phyloP scores from a whole-genome alignment of 2,113 vertebrate species.

The Chaetops frenatus region DNA sequence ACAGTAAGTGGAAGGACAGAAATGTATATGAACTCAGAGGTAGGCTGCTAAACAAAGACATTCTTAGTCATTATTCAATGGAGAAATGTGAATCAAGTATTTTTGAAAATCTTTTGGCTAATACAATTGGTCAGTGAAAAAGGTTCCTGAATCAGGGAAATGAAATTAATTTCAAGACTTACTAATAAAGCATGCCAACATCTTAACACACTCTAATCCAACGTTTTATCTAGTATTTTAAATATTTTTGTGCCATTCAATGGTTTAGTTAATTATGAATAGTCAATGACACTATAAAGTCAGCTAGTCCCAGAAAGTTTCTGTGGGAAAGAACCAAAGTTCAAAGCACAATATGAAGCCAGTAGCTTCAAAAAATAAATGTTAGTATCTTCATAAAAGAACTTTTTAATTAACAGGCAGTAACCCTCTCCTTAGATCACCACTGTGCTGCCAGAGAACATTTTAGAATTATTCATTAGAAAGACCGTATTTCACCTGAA shows the following conservation, averaged over 20 bases:
- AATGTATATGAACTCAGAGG: background rate
- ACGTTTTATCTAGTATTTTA: background rate
- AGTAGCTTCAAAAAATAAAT: background rate
- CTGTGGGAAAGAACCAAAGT: background rate
- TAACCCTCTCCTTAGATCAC: background rate
- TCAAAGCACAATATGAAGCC: background rate
- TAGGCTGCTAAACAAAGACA: background rate
- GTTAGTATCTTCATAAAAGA: background rate
- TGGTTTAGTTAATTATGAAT: background rate
- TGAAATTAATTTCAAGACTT: background rate
- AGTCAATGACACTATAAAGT: background rate
- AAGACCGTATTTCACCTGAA: background rate
- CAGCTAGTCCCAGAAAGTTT: background rate
- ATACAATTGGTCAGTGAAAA: background rate
- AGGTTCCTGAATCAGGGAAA: background rate
- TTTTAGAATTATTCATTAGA: background rate
- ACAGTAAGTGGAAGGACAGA: background rate
- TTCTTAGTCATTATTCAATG: background rate
- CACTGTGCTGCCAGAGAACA: background rate
- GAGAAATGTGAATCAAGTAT: background rate
- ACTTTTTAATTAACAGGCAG: background rate
- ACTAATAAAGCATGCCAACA: background rate
- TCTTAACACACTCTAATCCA: background rate
- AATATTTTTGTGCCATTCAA: background rate
- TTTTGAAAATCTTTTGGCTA: background rate